Evolutionary conservation across 1,140 invertebrate species (phyloP).

Genomic region (Platyura marginata): DNA sequence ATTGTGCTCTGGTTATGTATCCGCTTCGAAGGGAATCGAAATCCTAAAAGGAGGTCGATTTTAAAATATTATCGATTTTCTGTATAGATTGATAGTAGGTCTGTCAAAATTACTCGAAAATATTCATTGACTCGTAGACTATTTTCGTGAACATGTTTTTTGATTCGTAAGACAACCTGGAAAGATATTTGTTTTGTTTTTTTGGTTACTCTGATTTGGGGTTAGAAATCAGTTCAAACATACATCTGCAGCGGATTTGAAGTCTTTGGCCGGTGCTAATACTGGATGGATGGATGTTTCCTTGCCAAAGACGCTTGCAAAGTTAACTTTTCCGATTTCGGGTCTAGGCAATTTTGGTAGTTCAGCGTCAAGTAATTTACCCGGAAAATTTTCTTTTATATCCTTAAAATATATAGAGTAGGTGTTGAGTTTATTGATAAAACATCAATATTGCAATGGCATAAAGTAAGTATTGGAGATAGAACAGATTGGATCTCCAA

Average conservation of each 20-base stretch:
- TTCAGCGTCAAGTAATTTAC: slow-evolving; percentile 40
- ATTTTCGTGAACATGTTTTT: slow-evolving; percentile 36
- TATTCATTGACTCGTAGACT: slow-evolving; percentile 39
- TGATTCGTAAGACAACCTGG: slow-evolving; percentile 21
- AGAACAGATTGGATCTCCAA: no score
- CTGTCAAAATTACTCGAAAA: slow-evolving; percentile 20
- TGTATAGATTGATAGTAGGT: neutral
- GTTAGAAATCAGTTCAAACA: slow-evolving; percentile 17
- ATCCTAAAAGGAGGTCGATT: no score
- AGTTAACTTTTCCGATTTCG: slow-evolving; percentile 33
- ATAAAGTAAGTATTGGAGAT: no score
- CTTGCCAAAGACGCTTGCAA: slow-evolving; percentile 29
- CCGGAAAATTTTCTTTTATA: slow-evolving; percentile 31
- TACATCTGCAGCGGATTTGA: slow-evolving; percentile 22
- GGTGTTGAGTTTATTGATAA: no score
- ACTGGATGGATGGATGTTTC: slow-evolving; percentile 36
- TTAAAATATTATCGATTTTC: no score
- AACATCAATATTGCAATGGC: no score
- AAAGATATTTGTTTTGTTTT: neutral
- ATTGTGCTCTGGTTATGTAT: slow-evolving; percentile 39
- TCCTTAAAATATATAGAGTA: slow-evolving; percentile 20
- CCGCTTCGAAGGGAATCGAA: slow-evolving; percentile 41
- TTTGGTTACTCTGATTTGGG: neutral
- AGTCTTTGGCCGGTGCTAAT: slow-evolving; percentile 21
- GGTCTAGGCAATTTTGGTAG: slow-evolving; percentile 41